A percentile compares a stretch with the other conserved stretches of the same genome.
Conservation (phyloP, 2,888 invertebrate genomes). For the Bibio marci region DNA sequence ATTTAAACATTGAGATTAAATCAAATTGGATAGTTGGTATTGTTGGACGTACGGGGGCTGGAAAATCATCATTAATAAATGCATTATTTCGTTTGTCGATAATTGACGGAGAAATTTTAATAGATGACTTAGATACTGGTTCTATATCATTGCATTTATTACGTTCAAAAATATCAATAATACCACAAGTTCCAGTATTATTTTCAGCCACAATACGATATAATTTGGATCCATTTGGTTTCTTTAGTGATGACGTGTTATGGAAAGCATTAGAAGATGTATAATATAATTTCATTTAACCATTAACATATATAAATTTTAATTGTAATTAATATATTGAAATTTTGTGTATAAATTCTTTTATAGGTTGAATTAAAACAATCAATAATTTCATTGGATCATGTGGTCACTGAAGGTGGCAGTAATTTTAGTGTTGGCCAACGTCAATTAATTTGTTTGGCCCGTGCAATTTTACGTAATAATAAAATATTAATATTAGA, state of each 20-base stretch:
- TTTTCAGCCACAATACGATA: constrained; percentile 34
- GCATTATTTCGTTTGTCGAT: constrained; percentile 34
- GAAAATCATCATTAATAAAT: constrained; percentile 37
- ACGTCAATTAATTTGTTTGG: constrained; percentile 63
- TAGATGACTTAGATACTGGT: constrained; percentile 33
- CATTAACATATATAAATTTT: no score
- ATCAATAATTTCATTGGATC: constrained; percentile 43
- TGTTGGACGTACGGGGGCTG: constrained; percentile 49
- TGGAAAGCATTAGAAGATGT: constrained; percentile 51
- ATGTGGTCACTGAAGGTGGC: constrained; percentile 53
- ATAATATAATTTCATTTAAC: background rate
- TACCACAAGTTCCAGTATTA: constrained; percentile 39
- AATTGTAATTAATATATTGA: no score
- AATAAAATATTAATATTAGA: constrained; percentile 58
- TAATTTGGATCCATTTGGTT: constrained; percentile 60
- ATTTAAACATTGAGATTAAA: constrained; percentile 43
- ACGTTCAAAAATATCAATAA: constrained; percentile 38
- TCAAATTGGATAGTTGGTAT: constrained; percentile 44
- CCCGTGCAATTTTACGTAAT: constrained; percentile 58
- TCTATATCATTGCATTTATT: constrained; percentile 34
- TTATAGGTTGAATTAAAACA: constrained; percentile 50
- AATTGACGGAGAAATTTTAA: constrained; percentile 32
- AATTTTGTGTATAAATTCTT: constrained; percentile 3
- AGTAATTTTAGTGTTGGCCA: constrained; percentile 58
- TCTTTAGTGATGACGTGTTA: constrained; percentile 40